A percentile compares a stretch with the other conserved stretches of the same genome.
phyloP scores from a whole-genome alignment of 2,797 vertebrate species.

The Semaprochilodus insignis region DNA sequence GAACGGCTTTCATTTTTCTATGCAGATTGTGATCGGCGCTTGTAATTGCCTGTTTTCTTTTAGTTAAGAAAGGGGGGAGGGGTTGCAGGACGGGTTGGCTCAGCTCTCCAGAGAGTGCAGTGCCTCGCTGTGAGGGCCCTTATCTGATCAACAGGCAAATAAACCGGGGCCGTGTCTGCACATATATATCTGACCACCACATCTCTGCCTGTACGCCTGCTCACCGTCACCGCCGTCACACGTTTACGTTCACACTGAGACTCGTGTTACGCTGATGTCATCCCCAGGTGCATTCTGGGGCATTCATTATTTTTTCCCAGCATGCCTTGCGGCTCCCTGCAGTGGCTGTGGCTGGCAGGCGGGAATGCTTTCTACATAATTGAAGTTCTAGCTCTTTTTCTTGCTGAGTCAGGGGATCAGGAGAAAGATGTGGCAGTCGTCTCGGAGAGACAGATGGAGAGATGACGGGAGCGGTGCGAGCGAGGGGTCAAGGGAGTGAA shows the following conservation, averaged over 20 bases:
- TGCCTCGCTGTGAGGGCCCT: neutral
- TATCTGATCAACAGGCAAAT: conserved; percentile 21
- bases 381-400: conserved; percentile 67
- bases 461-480: conserved; percentile 24
- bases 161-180: neutral
- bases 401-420: conserved; percentile 75
- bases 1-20: no score
- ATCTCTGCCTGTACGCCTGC: neutral
- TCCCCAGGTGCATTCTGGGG: conserved; percentile 10
- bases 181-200: neutral
- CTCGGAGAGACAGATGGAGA: conserved; percentile 46
- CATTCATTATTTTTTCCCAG: conserved; percentile 58
- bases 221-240: neutral
- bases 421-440: conserved; percentile 61
- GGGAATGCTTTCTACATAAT: conserved; percentile 82
- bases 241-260: neutral
- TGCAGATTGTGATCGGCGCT: neutral
- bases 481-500: neutral
- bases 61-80: neutral
- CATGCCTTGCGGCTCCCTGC: conserved; percentile 48
- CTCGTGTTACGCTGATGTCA: neutral
- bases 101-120: neutral
- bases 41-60: conserved; percentile 6
- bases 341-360: conserved; percentile 62
- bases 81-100: no score